Evolutionary conservation across 2,888 invertebrate genomes (phyloP), one percentile per base, ranked within the genome.

Genomic region (Laspeyria flexula): DNA sequence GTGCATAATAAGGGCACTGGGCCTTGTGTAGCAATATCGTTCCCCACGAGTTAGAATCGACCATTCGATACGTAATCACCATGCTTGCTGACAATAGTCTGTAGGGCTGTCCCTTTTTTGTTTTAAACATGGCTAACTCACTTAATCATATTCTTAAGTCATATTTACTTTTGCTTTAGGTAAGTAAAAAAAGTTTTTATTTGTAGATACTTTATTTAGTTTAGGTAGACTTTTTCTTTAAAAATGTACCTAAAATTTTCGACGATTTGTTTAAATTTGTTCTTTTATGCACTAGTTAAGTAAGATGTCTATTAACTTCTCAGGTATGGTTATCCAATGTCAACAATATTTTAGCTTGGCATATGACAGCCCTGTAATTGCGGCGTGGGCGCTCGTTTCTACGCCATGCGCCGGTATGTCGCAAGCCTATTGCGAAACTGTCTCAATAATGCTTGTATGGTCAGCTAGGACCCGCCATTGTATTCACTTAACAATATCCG

Each of bases 381-480:
- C 33, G 44, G 50, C 58, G 63, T 58, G 57, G 55, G 71, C 52
- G 49, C 50, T 50, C 46, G 69, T 67, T 61, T 57, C 63, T 72
- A 59, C 56, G 48, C 59, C 65, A 60, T 70, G 73, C 71, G 71
- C 70, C 55, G 53, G 64, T 65, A 57, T 72, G 75, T 74, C 71
- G 81, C 77, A 81, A 79, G 63, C 54, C 23, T 45, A 47, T 85
- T 84, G 74, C 73, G 77, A 79, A 79, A 85, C 74, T 73, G 73
- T 75, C 74, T 75, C 75, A 70, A 66, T 75, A 80, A 66, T 73
- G 69, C 64, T 31, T 69, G 63, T 77, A 71, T 78, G 83, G 82
- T 76, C 81, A 79, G 73, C 66, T 75, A 77, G 65, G 74, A 75
- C 61, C 65, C 25, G 54, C 65, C 69, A 81, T 84, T 83, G 81